phyloP scores from a whole-genome alignment of 2,113 vertebrate species.

The Dicerorhinus sumatrensis region DNA sequence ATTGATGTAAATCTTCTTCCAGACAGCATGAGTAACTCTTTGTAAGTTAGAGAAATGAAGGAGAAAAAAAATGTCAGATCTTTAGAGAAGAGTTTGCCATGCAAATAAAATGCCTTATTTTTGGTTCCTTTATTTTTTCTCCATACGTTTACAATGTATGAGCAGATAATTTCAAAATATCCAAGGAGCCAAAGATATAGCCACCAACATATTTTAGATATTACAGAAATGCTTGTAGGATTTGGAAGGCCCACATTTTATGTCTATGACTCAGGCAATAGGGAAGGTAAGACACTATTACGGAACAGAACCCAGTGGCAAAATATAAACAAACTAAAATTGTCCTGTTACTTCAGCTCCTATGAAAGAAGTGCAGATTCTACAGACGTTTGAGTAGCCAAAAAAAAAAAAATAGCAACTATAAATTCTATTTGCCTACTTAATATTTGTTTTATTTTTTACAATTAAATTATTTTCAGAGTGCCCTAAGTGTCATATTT shows the following conservation, averaged over 20 bases:
- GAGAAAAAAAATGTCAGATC: neutral
- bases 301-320: neutral
- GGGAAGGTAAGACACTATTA: neutral
- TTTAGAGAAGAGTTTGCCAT: neutral
- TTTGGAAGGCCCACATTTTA: neutral
- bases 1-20: neutral
- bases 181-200: neutral
- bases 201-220: neutral
- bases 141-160: neutral
- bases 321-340: neutral
- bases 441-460: neutral
- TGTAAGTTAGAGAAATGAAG: neutral
- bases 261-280: neutral
- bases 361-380: neutral
- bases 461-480: neutral
- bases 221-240: neutral
- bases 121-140: neutral
- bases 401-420: neutral
- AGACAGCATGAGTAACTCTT: neutral
- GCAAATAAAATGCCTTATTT: neutral
- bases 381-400: neutral
- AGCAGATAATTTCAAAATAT: neutral
- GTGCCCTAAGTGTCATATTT: neutral
- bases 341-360: neutral
- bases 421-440: neutral